phyloP scores from a whole-genome alignment of 2,797 vertebrate species.

The Sandelia bainsii region DNA sequence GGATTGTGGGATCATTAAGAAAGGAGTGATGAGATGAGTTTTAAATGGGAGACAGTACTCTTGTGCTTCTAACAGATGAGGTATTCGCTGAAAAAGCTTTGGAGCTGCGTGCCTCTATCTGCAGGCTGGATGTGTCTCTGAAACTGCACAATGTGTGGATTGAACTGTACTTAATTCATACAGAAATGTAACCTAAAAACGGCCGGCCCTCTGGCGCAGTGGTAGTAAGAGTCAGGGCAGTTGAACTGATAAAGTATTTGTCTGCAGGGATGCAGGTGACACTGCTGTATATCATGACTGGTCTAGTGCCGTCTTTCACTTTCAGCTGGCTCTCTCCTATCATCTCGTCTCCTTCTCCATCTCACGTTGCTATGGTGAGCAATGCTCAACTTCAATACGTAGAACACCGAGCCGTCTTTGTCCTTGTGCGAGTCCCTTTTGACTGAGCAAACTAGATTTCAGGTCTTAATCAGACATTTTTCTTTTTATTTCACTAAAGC shows the following conservation, averaged over 20 bases:
- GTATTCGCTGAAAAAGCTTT: slow-evolving; percentile 14
- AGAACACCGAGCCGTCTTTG: slow-evolving; percentile 30
- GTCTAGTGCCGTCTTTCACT: slow-evolving; percentile 37
- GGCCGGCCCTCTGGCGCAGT: slow-evolving; percentile 4
- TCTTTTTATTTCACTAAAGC: slow-evolving; percentile 14
- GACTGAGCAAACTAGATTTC: slow-evolving; percentile 36
- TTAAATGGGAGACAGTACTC: slow-evolving; percentile 17
- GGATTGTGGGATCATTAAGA: slow-evolving; percentile 27
- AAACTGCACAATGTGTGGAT: slow-evolving; percentile 36
- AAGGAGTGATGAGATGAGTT: slow-evolving; percentile 14
- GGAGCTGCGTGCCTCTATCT: slow-evolving; percentile 44
- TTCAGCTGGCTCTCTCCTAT: slow-evolving; percentile 30
- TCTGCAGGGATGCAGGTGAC: slow-evolving; percentile 52
- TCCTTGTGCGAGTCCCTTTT: slow-evolving; percentile 49
- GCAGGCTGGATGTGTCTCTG: slow-evolving; percentile 40
- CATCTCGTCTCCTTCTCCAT: slow-evolving; percentile 26
- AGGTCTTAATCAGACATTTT: slow-evolving; percentile 38
- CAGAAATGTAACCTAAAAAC: slow-evolving; percentile 43
- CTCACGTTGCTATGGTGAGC: slow-evolving; percentile 68
- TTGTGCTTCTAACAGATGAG: slow-evolving; percentile 26
- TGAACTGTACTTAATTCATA: slow-evolving; percentile 44
- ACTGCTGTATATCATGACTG: slow-evolving; percentile 35
- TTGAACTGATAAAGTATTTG: slow-evolving; percentile 33
- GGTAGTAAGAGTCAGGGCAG: slow-evolving; percentile 25
- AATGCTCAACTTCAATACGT: slow-evolving; percentile 42